Base-by-base conservation (phyloP, 2,113 vertebrate genomes). In the Sakesphorus luctuosus region DNA sequence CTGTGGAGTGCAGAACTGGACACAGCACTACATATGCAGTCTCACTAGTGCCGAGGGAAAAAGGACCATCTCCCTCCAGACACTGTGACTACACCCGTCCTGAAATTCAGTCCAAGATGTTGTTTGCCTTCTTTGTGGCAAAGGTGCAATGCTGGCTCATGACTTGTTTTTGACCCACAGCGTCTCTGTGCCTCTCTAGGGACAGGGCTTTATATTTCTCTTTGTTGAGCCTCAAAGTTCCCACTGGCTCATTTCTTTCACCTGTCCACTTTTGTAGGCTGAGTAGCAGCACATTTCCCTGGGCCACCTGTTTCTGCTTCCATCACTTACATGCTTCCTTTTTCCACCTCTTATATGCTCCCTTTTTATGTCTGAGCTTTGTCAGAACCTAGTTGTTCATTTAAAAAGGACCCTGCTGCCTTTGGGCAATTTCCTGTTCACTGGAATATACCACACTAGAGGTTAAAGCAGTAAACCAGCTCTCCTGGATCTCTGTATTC, bases 231-330 rank as follows among this genome's bases (percentile, higher is more conserved):
- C 81, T 66, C 8, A 6, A 7, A 3, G 58, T 18, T 61, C 18
- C 53, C 47, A 15, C 2, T 69, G 61, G 46, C 28, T 61, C 29
- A 21, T 38, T 78, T 87, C 50, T 88, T 40, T 36, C 29, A 52
- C 17, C 25, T 26, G 28, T 8, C 36, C 35, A 24, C 8, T 52
- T 18, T 53, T 40, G 50, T 78, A 46, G 52, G 61, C 33, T 1
- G 0, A 82, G 33, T 0, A 71, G 46, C n/a, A 71, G 31, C 46
- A 49, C 12, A 85, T 26, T 20, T 35, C 18, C 1, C 2, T 3
- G 1, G 16, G 25, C 28, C 38, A 81, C 18, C 3, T 13, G 31
- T 47, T 46, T 75, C 67, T 66, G 59, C 35, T 31, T 65, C 25
- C 31, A 73, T 28, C n/a, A 31, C 24, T 47, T 49, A 14, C 0